Base-by-base conservation (phyloP, 2,113 vertebrate species). In the Physeter macrocephalus region DNA sequence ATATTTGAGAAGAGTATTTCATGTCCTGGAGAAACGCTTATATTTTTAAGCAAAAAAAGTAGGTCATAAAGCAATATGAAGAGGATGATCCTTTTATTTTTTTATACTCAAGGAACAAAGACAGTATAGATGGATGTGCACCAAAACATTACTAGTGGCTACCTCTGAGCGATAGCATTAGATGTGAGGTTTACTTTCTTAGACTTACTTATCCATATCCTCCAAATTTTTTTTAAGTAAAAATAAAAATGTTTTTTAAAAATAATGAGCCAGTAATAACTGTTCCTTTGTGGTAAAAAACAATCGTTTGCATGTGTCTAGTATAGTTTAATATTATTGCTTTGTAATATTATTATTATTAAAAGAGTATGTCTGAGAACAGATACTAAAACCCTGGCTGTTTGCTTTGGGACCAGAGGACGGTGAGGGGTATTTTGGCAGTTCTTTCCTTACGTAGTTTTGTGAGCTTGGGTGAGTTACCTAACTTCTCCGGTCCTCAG, bases 191-290 rank as follows among this genome's bases (percentile, higher is more conserved):
- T 84, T 72, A 54, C 36, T 92, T 54, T 66, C 46, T 46, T 87
- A 0, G 10, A 31, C 67, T 88, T 66, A 74, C 64, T 88, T 80
- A 69, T 62, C 39, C 90, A 25, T 86, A 82, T 66, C 14, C 88
- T 75, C 13, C 8, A 67, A 15, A 41, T 75, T 54, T 93, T 88
- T 57, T 75, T 39, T 34, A 90, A 81, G 43, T 96, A 52, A 69
- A 90, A 86, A 21, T 9, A 31, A 62, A 95, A 62, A 34, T 75
- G 5, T 84, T 88, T 94, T 84, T 69, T 91, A 23, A 88, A 96
- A 77, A 64, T 54, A 88, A 54, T 64, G 34, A 62, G 10, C 18
- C 27, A 15, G 2, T 88, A 77, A 52, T 57, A 57, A 72, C 41
- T 57, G 64, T 41, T 75, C 15, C 52, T 75, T 41, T 66, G 15